phyloP scores from a whole-genome alignment of 2,888 invertebrate genomes.

The Hoplodrina blanda region DNA sequence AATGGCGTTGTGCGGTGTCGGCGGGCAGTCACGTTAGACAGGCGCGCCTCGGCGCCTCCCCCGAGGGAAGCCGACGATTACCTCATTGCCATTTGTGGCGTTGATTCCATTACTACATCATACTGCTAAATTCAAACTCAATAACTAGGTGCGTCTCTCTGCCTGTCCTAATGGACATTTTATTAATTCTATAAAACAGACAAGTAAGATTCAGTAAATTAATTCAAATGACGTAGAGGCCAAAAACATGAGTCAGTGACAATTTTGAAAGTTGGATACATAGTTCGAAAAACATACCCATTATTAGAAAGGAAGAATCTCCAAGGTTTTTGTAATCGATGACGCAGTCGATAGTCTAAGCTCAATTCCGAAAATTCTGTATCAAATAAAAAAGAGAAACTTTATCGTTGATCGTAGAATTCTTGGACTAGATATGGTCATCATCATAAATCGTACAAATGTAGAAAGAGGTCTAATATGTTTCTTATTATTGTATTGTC shows the following conservation, averaged over 20 bases:
- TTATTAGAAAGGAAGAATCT: constrained; percentile 27
- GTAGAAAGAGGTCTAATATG: background rate
- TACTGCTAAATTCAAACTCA: constrained; percentile 62
- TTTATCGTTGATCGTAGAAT: background rate
- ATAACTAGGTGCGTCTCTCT: constrained; percentile 59
- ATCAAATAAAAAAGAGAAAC: constrained; percentile 17
- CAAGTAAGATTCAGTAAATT: constrained; percentile 4
- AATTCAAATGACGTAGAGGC: background rate
- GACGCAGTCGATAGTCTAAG: constrained; percentile 19
- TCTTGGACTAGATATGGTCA: background rate
- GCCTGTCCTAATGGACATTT: constrained; percentile 33
- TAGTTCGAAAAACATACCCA: constrained; percentile 24
- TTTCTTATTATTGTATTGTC: background rate
- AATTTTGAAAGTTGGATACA: constrained; percentile 20
- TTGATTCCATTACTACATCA: constrained; percentile 67
- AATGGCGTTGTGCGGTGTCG: constrained; percentile 47
- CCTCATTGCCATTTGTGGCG: constrained; percentile 77
- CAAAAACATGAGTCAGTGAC: constrained; percentile 14
- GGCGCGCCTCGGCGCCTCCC: constrained; percentile 69
- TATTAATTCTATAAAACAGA: constrained; percentile 24
- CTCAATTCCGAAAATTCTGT: background rate
- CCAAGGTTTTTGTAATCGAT: constrained; percentile 28
- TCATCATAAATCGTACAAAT: background rate
- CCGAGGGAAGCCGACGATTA: constrained; percentile 82
- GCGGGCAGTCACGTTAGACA: constrained; percentile 57